Evolutionary conservation across 2,113 vertebrate genomes (phyloP).

Genomic region (Antechinus stuartii): DNA sequence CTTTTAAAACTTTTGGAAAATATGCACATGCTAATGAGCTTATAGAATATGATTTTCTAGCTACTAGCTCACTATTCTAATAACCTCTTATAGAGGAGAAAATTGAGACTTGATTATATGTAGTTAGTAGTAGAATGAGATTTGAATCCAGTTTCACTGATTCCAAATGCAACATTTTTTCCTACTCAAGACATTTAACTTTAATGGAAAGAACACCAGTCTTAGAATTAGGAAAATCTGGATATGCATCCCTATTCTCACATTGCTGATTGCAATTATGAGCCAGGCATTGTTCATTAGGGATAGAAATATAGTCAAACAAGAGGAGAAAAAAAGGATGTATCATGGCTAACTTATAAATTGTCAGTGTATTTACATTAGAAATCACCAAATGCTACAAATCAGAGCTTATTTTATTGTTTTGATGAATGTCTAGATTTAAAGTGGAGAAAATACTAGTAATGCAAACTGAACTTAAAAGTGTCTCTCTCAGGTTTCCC

Average conservation of each 20-base stretch:
- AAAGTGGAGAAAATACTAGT: neutral
- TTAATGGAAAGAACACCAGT: neutral
- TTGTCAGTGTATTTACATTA: neutral
- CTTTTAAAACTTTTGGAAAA: neutral
- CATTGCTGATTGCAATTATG: neutral
- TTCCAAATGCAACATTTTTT: neutral
- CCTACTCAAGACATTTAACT: neutral
- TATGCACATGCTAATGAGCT: neutral
- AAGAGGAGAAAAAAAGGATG: neutral
- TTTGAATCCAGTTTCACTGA: neutral
- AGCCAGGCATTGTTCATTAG: neutral
- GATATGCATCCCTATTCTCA: neutral
- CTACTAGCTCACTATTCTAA: neutral
- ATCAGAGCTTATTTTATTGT: neutral
- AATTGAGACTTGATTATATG: neutral
- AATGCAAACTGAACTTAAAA: neutral
- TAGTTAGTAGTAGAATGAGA: neutral
- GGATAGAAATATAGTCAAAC: neutral
- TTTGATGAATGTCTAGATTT: neutral
- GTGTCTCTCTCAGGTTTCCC: neutral
- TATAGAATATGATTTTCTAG: neutral
- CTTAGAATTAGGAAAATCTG: neutral
- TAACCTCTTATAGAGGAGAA: neutral
- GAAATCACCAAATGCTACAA: neutral
- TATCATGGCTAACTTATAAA: neutral